These are phyloP conservation scores for Ciconia boyciana DNA, from an alignment of 2,113 vertebrate genomes.

Conservation along the genomic window DNA sequence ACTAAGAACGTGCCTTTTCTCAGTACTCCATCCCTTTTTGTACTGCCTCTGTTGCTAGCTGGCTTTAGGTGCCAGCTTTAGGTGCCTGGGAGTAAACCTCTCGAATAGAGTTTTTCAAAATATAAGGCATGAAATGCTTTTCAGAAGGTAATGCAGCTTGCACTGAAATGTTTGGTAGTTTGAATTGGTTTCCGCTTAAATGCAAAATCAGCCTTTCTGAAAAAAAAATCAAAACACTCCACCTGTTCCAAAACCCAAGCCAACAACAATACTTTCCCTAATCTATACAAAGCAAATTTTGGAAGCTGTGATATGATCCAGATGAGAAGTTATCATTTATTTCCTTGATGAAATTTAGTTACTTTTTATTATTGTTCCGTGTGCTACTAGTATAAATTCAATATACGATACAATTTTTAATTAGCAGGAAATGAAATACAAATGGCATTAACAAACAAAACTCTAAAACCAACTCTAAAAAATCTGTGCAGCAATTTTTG, in stretches of 20 bases:
- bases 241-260: neutral
- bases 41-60: neutral
- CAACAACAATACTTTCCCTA: neutral
- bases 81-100: neutral
- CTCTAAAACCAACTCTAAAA: neutral
- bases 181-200: neutral
- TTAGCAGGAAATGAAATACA: conserved; percentile 9
- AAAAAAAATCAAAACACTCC: neutral
- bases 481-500: neutral
- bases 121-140: neutral
- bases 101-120: neutral
- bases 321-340: neutral
- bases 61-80: neutral
- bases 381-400: neutral
- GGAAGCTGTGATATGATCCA: neutral
- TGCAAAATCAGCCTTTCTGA: neutral
- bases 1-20: neutral
- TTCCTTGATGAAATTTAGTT: conserved; percentile 31
- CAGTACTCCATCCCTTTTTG: neutral
- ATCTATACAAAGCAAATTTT: conserved; percentile 21
- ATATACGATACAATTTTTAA: neutral
- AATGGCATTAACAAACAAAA: neutral
- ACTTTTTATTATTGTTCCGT: neutral
- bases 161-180: neutral
- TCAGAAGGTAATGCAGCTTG: neutral